A percentile compares a stretch with the other conserved stretches of the same genome.
Conservation (phyloP, 2,113 vertebrate species). For the Labeo rohita region DNA sequence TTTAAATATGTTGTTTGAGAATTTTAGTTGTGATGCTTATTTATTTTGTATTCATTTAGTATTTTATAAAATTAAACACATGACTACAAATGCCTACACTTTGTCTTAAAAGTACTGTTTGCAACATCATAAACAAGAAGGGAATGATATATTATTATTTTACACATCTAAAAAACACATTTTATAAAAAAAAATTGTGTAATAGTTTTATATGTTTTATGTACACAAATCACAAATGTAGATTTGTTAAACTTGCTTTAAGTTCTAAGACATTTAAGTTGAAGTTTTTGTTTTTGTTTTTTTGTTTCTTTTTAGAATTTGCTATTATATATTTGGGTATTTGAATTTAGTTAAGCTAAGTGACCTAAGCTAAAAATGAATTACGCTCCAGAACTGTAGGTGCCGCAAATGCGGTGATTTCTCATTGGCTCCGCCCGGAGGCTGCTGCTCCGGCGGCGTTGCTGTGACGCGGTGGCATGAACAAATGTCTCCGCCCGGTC, state of each 20-base stretch:
- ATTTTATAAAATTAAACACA: background rate
- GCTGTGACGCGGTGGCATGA: background rate
- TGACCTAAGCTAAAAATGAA: too few relatives aligned
- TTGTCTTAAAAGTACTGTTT: background rate
- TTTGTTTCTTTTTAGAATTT: too few relatives aligned
- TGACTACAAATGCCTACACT: background rate
- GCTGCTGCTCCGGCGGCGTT: background rate
- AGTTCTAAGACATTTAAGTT: too few relatives aligned
- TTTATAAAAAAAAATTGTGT: background rate
- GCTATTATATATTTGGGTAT: too few relatives aligned
- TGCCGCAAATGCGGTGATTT: background rate
- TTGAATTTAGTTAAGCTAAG: too few relatives aligned
- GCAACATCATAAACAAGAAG: background rate
- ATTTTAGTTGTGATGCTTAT: background rate
- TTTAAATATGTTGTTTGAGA: background rate
- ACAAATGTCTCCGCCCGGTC: background rate
- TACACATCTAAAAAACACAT: background rate
- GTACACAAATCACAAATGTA: background rate
- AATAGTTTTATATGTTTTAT: background rate
- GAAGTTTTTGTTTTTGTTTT: too few relatives aligned
- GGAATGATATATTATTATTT: background rate
- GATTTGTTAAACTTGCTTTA: background rate
- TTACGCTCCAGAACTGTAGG: background rate
- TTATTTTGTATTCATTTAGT: background rate
- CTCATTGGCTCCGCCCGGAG: background rate